These are phyloP conservation scores for Ophion ventricosus DNA, from an alignment of 2,888 invertebrate species.

Conservation along the genomic window DNA sequence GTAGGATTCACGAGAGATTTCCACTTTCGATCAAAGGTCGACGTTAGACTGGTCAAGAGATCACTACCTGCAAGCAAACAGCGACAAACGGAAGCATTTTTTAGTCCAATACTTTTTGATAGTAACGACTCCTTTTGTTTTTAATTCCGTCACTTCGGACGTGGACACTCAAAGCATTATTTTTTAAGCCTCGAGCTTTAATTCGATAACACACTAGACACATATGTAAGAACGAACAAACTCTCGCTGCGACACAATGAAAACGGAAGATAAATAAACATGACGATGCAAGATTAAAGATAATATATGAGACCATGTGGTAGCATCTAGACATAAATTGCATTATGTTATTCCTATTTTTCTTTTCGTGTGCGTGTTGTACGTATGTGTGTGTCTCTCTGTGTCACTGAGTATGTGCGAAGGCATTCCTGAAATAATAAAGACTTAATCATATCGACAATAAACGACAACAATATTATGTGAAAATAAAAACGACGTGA, in stretches of 20 bases:
- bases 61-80: slow-evolving; percentile 88
- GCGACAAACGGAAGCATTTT: slow-evolving; percentile 20
- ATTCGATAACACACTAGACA: slow-evolving; percentile 52
- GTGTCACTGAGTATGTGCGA: slow-evolving; percentile 52
- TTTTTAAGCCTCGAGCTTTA: slow-evolving; percentile 57
- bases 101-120: slow-evolving; percentile 78
- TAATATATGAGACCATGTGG: slow-evolving; percentile 9
- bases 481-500: slow-evolving; percentile 45
- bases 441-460: slow-evolving; percentile 56
- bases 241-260: slow-evolving; percentile 55
- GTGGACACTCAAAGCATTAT: slow-evolving; percentile 77
- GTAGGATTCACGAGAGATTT: slow-evolving; percentile 88
- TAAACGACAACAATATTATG: slow-evolving; percentile 59
- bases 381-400: slow-evolving; percentile 37
- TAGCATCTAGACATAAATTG: slow-evolving; percentile 40
- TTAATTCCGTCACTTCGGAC: slow-evolving; percentile 78
- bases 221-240: slow-evolving; percentile 41
- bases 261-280: slow-evolving; percentile 50
- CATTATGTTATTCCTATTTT: slow-evolving; percentile 9
- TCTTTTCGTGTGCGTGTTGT: slow-evolving; percentile 13
- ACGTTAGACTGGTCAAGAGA: slow-evolving; percentile 92
- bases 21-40: slow-evolving; percentile 93
- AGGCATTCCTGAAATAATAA: slow-evolving; percentile 71
- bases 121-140: background rate
- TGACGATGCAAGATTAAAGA: slow-evolving; percentile 48